phyloP scores from a whole-genome alignment of 1,140 invertebrate genomes.

The Neodiprion fabricii region DNA sequence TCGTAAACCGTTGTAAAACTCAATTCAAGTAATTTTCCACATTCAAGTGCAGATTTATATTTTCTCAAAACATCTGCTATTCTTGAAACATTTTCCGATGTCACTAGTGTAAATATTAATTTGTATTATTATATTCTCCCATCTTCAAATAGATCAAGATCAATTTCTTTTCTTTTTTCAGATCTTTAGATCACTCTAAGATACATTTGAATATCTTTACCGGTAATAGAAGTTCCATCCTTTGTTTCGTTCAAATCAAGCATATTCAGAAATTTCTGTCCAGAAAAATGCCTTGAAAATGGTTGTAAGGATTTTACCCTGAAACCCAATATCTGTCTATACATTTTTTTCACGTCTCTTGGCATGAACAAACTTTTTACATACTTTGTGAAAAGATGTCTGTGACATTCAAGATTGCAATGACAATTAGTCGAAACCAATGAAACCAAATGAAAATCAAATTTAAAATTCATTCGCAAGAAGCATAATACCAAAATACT shows the following conservation, averaged over 20 bases:
- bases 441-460: too few species aligned
- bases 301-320: constrained; percentile 86
- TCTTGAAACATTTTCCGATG: constrained; percentile 72
- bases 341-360: too few species aligned
- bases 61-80: constrained; percentile 73
- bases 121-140: constrained; percentile 11
- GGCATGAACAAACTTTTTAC: too few species aligned
- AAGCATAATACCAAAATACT: too few species aligned
- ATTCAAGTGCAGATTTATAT: constrained; percentile 73
- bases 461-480: too few species aligned
- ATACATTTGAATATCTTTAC: constrained; percentile 38
- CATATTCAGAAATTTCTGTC: constrained; percentile 83
- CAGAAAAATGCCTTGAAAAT: constrained; percentile 84
- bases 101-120: constrained; percentile 62
- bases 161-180: constrained; percentile 15
- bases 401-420: too few species aligned
- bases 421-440: too few species aligned
- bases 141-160: constrained; percentile 6
- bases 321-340: neutral
- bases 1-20: constrained; percentile 87
- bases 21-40: constrained; percentile 74
- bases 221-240: constrained; percentile 67
- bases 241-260: constrained; percentile 69
- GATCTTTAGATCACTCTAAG: constrained; percentile 11
- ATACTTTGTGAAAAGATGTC: too few species aligned